phyloP scores from a whole-genome alignment of 1,140 invertebrate genomes.

The Calycopis cecrops region DNA sequence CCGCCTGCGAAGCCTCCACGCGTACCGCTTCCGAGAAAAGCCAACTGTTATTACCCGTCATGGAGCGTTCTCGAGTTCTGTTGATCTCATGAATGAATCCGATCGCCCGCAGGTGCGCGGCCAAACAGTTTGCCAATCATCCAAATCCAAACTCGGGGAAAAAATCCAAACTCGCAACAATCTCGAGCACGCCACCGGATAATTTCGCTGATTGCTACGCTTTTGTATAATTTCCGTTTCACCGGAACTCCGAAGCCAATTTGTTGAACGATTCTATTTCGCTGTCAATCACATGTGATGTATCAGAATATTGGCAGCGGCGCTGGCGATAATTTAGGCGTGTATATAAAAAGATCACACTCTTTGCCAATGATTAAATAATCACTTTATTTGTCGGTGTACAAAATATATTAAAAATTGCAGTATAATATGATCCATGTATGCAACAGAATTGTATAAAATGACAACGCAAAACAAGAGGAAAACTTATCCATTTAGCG shows the following conservation, averaged over 20 bases:
- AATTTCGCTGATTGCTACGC: constrained; percentile 50
- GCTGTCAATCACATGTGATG: constrained; percentile 35
- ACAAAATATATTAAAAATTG: constrained; percentile 10
- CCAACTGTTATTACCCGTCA: constrained; percentile 66
- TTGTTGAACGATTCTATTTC: constrained; percentile 34
- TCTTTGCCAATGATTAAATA: constrained; percentile 63
- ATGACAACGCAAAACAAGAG: no score
- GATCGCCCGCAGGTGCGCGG: constrained; percentile 61
- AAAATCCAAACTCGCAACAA: constrained; percentile 37
- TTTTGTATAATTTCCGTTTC: constrained; percentile 43
- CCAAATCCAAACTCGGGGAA: constrained; percentile 28
- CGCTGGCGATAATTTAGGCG: constrained; percentile 58
- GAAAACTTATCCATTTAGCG: no score
- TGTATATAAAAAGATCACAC: constrained; percentile 49
- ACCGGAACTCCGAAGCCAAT: constrained; percentile 55
- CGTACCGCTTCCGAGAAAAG: constrained; percentile 67
- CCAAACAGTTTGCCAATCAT: constrained; percentile 55
- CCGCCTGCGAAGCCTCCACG: constrained; percentile 59
- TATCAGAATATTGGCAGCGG: constrained; percentile 57
- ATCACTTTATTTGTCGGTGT: constrained; percentile 30
- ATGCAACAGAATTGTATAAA: no score
- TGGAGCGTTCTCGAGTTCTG: constrained; percentile 64
- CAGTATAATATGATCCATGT: no score
- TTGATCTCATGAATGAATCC: constrained; percentile 65
- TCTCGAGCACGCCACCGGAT: constrained; percentile 56